Percentiles rank a stretch among this genome's conserved stretches.
phyloP scores from a whole-genome alignment of 2,797 vertebrate genomes.

The Sardinella longiceps region DNA sequence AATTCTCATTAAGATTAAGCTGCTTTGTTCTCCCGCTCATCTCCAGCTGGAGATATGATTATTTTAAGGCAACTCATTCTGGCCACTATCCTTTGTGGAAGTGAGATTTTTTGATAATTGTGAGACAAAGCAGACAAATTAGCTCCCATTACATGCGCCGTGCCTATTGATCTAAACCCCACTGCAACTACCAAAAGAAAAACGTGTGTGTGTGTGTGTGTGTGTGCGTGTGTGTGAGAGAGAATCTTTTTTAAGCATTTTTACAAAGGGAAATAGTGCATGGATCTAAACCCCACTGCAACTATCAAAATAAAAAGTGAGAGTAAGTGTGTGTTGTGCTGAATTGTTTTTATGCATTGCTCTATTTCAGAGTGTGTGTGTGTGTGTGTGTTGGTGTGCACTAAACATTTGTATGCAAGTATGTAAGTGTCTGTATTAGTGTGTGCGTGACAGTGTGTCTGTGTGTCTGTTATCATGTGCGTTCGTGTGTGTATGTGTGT shows the following conservation, averaged over 20 bases:
- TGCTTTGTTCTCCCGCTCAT: slow-evolving; percentile 1
- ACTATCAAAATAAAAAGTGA: no score
- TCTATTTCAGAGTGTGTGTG: no score
- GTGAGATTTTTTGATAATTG: slow-evolving; percentile 34
- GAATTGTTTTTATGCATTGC: no score
- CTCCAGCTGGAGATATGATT: not conserved
- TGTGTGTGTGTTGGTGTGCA: slow-evolving; percentile 26
- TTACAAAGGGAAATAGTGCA: not conserved
- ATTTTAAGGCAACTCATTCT: slow-evolving; percentile 23
- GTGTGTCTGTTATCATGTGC: no score
- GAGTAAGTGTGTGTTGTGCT: no score
- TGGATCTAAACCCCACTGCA: no score
- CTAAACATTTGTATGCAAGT: slow-evolving; percentile 1
- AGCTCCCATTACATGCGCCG: slow-evolving; percentile 41
- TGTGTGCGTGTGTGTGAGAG: not conserved
- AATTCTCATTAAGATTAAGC: slow-evolving; percentile 21
- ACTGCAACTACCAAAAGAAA: slow-evolving; percentile 25
- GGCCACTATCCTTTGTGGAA: slow-evolving; percentile 19
- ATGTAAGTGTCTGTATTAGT: not conserved
- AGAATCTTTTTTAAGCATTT: not conserved
- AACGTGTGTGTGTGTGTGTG: not conserved
- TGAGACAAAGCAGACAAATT: slow-evolving; percentile 39
- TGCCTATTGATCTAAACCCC: slow-evolving; percentile 34
- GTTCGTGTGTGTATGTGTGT: slow-evolving; percentile 9
- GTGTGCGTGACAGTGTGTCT: slow-evolving; percentile 5